These are phyloP conservation scores for Nansenia antarctica DNA, from an alignment of 2,113 vertebrate species.

Conservation along the genomic window DNA sequence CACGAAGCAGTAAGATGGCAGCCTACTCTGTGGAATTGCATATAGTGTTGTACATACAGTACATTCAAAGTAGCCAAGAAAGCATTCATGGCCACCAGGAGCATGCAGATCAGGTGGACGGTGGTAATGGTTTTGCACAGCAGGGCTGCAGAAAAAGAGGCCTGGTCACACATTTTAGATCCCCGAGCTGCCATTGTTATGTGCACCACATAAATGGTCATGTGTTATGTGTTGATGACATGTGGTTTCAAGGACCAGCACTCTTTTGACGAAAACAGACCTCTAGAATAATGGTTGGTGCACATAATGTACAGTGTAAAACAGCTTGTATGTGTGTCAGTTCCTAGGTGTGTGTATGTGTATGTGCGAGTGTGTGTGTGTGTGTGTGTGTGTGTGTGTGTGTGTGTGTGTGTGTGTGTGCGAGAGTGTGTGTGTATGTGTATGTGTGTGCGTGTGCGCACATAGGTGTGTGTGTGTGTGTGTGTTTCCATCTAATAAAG, in stretches of 20 bases:
- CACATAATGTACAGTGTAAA: neutral
- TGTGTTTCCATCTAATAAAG: neutral
- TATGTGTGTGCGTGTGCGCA: neutral
- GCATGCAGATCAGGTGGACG: neutral
- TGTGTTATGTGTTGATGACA: neutral
- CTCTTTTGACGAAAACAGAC: neutral
- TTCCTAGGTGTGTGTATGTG: neutral
- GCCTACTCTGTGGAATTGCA: neutral
- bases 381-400: slow-evolving; percentile 26
- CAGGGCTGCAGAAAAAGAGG: neutral
- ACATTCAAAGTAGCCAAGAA: neutral
- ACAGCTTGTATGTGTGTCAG: neutral
- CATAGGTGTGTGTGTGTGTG: neutral
- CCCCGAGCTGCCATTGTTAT: neutral
- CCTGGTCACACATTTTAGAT: neutral
- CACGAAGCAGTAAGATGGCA: neutral
- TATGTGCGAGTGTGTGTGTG: slow-evolving; percentile 34
- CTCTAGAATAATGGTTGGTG: neutral
- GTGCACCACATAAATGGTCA: neutral
- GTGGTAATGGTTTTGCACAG: slow-evolving; percentile 5
- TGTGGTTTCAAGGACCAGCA: neutral
- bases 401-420: neutral
- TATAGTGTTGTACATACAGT: slow-evolving; percentile 4
- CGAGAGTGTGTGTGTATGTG: too few relatives aligned
- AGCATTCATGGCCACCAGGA: neutral